Base-by-base conservation (phyloP, 2,113 vertebrate species). In the Electrona antarctica region DNA sequence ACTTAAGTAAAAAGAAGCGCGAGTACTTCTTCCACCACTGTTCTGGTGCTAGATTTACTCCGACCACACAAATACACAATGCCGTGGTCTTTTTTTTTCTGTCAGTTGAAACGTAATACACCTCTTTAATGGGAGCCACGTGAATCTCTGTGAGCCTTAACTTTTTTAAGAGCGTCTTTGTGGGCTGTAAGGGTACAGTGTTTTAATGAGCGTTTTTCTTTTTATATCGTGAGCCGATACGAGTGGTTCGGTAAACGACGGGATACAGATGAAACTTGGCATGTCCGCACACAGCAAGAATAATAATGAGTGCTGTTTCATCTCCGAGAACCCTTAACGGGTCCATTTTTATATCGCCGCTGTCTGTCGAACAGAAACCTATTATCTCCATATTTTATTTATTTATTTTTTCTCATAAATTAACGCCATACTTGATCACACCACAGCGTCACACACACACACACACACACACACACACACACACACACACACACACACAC, bases 21-120 rank as follows among this genome's bases (percentile, higher is more conserved):
- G 21, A 21, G 21, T 21, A 1, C 21, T 21, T 21, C 21, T 21
- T 21, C 21, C 21, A 21, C 21, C 21, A 21, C 21, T 67, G 54
- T 68, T 79, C 49, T 61, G 59, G 80, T 61, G 60, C 13, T 15
- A 73, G 51, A 71, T 51, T 14, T 61, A 79, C 76, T 83, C 56
- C 57, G 69, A 79, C 71, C 64, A 69, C 71, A 74, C 61, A 51
- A 47, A 64, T 67, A 60, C 41, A 41, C 45, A 65, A 28, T n/a
- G 45, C 3, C 0, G 71, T 49, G 47, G 28, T 13, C 29, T 6
- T 60, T 12, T 57, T 57, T 41, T 60, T 21, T 21, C 21, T 21
- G 21, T 21, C 29, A 41, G 9, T 7, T 41, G 29, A 41, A 60
- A 60, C 8, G 21, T 21, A 57, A 57, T 57, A 41, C 61, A 61